A percentile compares a stretch with the other conserved stretches of the same genome.
Conservation (phyloP, 2,888 invertebrate species). For the Magallana nippona region DNA sequence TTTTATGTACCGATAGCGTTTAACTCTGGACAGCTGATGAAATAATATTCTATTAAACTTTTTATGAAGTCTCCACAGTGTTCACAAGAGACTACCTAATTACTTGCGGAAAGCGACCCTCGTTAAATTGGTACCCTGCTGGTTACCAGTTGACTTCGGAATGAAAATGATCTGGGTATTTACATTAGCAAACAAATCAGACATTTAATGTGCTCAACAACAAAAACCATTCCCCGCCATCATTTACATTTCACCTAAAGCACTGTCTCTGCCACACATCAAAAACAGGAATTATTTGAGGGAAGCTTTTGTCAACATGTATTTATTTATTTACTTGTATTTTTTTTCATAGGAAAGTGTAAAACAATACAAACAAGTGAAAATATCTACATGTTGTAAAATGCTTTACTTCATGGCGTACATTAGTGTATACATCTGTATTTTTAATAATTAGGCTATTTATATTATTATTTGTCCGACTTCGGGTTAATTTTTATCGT, state of each 20-base stretch:
- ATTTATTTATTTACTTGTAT: not conserved
- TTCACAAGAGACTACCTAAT: constrained; percentile 16
- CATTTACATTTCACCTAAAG: constrained; percentile 24
- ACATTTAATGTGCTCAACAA: constrained; percentile 27
- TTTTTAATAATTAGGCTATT: too few relatives aligned
- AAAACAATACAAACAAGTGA: not conserved
- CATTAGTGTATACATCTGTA: too few relatives aligned
- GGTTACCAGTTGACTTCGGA: constrained; percentile 26
- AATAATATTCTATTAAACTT: constrained; percentile 40
- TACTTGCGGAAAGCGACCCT: constrained; percentile 30
- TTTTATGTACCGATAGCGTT: constrained; percentile 42
- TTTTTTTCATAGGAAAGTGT: not conserved
- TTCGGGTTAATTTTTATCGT: too few relatives aligned
- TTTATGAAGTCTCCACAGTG: constrained; percentile 18
- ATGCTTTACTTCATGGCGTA: too few relatives aligned
- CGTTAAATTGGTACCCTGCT: constrained; percentile 27
- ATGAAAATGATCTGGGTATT: constrained; percentile 35
- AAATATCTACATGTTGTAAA: not conserved
- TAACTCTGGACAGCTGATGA: constrained; percentile 41
- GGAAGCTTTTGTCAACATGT: not conserved
- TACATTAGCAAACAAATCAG: constrained; percentile 35
- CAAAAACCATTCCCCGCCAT: constrained; percentile 1
- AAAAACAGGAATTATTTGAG: not conserved
- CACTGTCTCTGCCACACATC: not conserved
- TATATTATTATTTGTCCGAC: too few relatives aligned